phyloP scores from a whole-genome alignment of 2,888 invertebrate genomes.

The Camponotus fellah region DNA sequence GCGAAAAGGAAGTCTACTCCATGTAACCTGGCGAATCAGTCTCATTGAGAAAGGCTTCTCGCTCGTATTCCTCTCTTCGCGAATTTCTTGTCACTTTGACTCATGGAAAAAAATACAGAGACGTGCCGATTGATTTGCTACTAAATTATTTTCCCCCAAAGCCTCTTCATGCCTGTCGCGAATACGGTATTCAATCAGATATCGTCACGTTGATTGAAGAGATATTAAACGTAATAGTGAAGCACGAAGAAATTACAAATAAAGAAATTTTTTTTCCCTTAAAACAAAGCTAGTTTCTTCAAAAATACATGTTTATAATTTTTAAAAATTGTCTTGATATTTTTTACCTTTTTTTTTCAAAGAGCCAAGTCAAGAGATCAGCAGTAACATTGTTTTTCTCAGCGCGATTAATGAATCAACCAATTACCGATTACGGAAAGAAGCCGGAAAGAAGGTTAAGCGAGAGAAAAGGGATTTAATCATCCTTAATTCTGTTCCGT shows the following conservation, averaged over 20 bases:
- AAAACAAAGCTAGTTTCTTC: not conserved
- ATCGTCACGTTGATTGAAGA: conserved; percentile 21
- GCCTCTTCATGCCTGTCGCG: not conserved
- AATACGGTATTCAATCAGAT: not conserved
- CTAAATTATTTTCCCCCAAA: conserved; percentile 25
- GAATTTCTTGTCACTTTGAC: conserved; percentile 46
- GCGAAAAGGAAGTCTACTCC: conserved; percentile 37
- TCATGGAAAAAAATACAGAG: conserved; percentile 25
- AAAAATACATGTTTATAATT: not conserved
- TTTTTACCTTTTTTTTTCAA: conserved; percentile 2
- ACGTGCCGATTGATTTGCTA: conserved; percentile 15
- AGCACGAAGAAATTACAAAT: not conserved
- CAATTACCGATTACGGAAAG: conserved; percentile 53
- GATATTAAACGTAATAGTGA: not conserved
- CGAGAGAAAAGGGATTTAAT: conserved; percentile 52
- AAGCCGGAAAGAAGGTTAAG: conserved; percentile 49
- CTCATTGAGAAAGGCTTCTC: conserved; percentile 45
- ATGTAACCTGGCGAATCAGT: conserved; percentile 4
- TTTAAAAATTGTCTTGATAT: not conserved
- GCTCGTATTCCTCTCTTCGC: conserved; percentile 42
- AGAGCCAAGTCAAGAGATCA: conserved; percentile 19
- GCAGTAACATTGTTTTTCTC: conserved; percentile 21
- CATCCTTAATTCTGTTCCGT: conserved; percentile 45
- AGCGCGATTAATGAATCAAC: conserved; percentile 39
- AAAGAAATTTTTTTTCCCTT: not conserved